Evolutionary conservation across 2,888 invertebrate species (phyloP).

Genomic region (Cantharis rustica): DNA sequence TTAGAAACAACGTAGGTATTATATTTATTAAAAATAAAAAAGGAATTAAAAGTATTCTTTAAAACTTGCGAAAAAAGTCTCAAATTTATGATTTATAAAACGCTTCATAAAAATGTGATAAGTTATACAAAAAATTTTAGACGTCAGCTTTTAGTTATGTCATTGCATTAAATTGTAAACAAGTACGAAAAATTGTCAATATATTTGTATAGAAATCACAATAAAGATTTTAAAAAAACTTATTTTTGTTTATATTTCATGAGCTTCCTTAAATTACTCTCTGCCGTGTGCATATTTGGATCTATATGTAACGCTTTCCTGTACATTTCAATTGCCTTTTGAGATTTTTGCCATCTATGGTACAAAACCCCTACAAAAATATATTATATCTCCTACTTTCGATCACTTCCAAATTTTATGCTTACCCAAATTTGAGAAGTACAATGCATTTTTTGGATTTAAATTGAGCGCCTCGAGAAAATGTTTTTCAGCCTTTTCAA

Average conservation of each 20-base stretch:
- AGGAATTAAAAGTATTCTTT: background rate
- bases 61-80: background rate
- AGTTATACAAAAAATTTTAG: background rate
- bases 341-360: slow-evolving; percentile 84
- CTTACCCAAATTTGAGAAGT: slow-evolving; percentile 87
- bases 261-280: slow-evolving; percentile 64
- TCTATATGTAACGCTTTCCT: slow-evolving; percentile 74
- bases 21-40: background rate
- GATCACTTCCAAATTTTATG: background rate
- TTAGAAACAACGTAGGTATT: slow-evolving; percentile 16
- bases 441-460: slow-evolving; percentile 74
- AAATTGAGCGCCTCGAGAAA: slow-evolving; percentile 77
- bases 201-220: slow-evolving; percentile 32
- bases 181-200: slow-evolving; percentile 25
- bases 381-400: slow-evolving; percentile 14
- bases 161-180: slow-evolving; percentile 10
- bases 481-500: slow-evolving; percentile 78
- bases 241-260: slow-evolving; percentile 6
- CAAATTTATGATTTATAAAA: background rate
- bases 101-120: slow-evolving; percentile 7
- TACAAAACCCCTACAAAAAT: slow-evolving; percentile 79
- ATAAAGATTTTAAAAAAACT: slow-evolving; percentile 18
- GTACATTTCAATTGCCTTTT: slow-evolving; percentile 76
- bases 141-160: background rate
- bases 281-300: slow-evolving; percentile 70